Conservation (phyloP, 2,888 invertebrate species). For the Tachystola acroxantha region DNA sequence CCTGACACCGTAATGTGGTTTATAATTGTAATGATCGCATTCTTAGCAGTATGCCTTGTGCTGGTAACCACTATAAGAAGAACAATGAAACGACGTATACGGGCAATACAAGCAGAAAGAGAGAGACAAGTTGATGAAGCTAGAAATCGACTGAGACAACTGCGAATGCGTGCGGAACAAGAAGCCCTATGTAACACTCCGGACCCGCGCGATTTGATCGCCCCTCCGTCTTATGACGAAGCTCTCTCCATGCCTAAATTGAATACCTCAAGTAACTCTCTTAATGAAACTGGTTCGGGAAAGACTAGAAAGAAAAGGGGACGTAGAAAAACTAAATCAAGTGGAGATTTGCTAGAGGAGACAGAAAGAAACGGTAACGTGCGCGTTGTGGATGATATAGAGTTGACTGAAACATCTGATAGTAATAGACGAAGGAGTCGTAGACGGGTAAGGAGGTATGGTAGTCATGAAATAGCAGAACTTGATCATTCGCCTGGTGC, state of each 20-base stretch:
- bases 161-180: constrained; percentile 71
- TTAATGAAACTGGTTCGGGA: constrained; percentile 63
- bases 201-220: constrained; percentile 82
- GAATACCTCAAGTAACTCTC: constrained; percentile 78
- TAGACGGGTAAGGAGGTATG: constrained; percentile 44
- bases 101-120: constrained; percentile 68
- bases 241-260: constrained; percentile 86
- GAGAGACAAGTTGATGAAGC: constrained; percentile 78
- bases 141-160: constrained; percentile 74
- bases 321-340: constrained; percentile 71
- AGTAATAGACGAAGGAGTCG: constrained; percentile 38
- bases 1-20: constrained; percentile 78
- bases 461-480: constrained; percentile 68
- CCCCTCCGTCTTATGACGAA: constrained; percentile 87
- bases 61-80: constrained; percentile 74
- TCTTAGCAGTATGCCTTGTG: constrained; percentile 73
- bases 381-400: constrained; percentile 47
- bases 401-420: constrained; percentile 40
- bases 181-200: constrained; percentile 80
- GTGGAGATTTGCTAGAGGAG: constrained; percentile 68
- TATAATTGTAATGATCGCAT: constrained; percentile 73
- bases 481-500: constrained; percentile 65
- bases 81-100: constrained; percentile 73
- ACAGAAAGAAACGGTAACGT: constrained; percentile 62
- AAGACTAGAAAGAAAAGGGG: constrained; percentile 59